Percentiles rank a stretch among this genome's conserved stretches.
These are phyloP conservation scores for Mormyrops attenuatus DNA, from an alignment of 2,797 vertebrate genomes.

Conservation along the genomic window DNA sequence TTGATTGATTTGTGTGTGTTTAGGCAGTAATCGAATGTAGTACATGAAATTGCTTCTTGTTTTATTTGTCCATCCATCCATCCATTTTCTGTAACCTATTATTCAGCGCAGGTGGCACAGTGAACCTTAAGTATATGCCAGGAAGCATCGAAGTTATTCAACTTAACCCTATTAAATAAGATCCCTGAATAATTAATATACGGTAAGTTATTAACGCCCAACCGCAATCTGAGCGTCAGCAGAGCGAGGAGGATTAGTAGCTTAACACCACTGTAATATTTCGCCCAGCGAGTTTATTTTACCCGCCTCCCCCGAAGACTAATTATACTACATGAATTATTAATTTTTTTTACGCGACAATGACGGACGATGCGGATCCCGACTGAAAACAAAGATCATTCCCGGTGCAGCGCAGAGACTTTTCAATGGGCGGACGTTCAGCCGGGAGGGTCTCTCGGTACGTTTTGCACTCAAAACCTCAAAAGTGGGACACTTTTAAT, in stretches of 20 bases:
- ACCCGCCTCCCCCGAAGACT: neutral
- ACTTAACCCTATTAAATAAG: neutral
- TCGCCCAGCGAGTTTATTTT: neutral
- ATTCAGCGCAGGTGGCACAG: neutral
- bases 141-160: neutral
- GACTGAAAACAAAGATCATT: constrained; percentile 17
- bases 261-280: neutral
- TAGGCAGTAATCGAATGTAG: neutral
- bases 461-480: constrained; percentile 23
- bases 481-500: neutral
- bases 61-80: neutral
- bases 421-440: constrained; percentile 65
- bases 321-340: constrained; percentile 1
- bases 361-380: neutral
- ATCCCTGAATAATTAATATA: neutral
- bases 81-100: neutral
- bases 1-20: neutral
- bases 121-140: neutral
- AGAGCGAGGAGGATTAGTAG: neutral
- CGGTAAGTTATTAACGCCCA: neutral
- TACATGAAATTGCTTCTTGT: neutral
- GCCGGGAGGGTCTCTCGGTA: constrained; percentile 21
- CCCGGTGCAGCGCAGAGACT: constrained; percentile 42
- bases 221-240: neutral
- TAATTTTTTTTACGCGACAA: neutral